A percentile compares a stretch with the other conserved stretches of the same genome.
Conservation (phyloP, 2,888 invertebrate genomes). For the Phasia obesa region DNA sequence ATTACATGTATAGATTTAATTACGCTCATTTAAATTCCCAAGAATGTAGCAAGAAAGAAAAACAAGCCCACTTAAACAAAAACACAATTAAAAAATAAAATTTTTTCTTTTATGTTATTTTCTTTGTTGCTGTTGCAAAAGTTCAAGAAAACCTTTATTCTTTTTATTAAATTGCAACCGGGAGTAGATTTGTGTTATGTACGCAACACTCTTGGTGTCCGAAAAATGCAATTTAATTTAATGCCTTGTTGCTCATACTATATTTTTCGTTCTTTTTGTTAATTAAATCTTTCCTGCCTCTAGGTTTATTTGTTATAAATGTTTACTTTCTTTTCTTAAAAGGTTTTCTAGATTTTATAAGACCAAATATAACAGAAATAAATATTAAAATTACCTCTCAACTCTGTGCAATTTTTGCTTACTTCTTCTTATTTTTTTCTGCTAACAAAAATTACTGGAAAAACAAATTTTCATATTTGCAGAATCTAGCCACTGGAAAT, state of each 20-base stretch:
- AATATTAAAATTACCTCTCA: no score
- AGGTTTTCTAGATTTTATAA: conserved; percentile 35
- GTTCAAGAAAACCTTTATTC: conserved; percentile 56
- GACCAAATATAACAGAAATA: conserved; percentile 18
- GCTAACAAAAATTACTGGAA: no score
- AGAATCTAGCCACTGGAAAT: no score
- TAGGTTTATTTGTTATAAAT: conserved; percentile 27
- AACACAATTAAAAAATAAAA: conserved; percentile 54
- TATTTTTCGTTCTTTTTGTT: conserved; percentile 35
- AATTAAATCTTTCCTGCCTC: conserved; percentile 8
- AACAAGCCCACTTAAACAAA: conserved; percentile 2
- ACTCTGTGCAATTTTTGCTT: no score
- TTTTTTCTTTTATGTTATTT: conserved; percentile 24
- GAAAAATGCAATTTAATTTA: conserved; percentile 68
- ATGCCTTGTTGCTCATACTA: conserved; percentile 62
- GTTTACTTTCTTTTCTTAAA: conserved; percentile 26
- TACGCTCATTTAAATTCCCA: conserved; percentile 25
- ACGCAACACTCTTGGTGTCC: conserved; percentile 61
- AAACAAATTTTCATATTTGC: no score
- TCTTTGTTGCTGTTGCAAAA: conserved; percentile 9
- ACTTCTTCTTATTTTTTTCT: no score
- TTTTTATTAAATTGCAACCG: conserved; percentile 18
- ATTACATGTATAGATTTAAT: no score
- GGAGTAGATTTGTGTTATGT: conserved; percentile 35
- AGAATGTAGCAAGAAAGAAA: not conserved